phyloP scores from a whole-genome alignment of 2,888 invertebrate genomes.

The Cistogaster globosa region DNA sequence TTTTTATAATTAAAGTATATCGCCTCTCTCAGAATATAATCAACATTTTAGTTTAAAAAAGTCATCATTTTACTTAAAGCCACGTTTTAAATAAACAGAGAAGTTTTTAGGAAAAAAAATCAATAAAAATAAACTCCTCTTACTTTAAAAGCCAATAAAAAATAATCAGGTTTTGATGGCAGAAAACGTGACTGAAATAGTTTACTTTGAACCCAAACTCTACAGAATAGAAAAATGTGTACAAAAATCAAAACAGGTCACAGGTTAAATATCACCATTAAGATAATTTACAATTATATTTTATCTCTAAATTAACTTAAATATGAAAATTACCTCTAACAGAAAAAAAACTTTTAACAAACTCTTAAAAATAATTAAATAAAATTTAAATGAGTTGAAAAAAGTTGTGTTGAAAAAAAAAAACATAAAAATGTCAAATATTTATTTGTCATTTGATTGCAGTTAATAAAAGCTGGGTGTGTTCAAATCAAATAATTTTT shows the following conservation, averaged over 20 bases:
- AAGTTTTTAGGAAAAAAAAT: conserved; percentile 47
- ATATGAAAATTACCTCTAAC: neutral
- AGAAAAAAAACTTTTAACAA: neutral
- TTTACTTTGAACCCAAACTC: conserved; percentile 51
- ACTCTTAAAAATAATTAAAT: neutral
- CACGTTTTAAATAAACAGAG: conserved; percentile 64
- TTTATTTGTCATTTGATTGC: no score
- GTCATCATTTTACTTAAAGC: conserved; percentile 49
- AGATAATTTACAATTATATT: conserved; percentile 46
- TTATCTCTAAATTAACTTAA: conserved; percentile 34
- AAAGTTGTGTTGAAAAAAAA: no score
- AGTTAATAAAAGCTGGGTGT: no score
- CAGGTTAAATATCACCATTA: conserved; percentile 49
- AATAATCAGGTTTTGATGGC: conserved; percentile 49
- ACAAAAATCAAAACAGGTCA: conserved; percentile 39
- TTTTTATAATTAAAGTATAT: neutral
- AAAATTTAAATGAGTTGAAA: no score
- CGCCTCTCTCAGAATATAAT: conserved; percentile 11
- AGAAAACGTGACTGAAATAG: conserved; percentile 68
- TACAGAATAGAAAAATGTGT: conserved; percentile 26
- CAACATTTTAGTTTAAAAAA: conserved; percentile 12
- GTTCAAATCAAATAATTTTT: no score
- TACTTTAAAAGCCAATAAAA: conserved; percentile 3
- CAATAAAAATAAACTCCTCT: conserved; percentile 35
- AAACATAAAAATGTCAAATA: no score